Evolutionary conservation across 1,140 invertebrate species (phyloP), one percentile per base, ranked within the genome.

Genomic region (Drepana arcuata): DNA sequence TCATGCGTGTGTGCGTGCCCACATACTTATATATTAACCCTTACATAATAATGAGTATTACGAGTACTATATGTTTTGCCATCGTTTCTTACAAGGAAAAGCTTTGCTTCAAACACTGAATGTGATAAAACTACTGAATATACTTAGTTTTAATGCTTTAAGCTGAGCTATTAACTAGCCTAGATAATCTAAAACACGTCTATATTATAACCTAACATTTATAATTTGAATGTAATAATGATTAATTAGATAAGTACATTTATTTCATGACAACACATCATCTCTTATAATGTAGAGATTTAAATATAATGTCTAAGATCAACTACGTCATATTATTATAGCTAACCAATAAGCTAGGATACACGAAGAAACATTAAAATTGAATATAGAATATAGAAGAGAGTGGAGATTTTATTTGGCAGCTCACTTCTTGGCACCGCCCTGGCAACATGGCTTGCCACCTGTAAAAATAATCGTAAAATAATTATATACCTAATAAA

Each of bases 41-140:
- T n/a, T n/a, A n/a, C n/a, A n/a, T n/a, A 48, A 29, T 74, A 73
- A 68, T 79, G 71, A 79, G 71, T 79, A 79, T 79, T 79, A 60
- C 34, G 53, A 63, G 74, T 79, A 79, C 73, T 65, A 70, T 29
- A 39, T 35, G 54, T 41, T 45, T 30, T 15, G 12, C 30, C 26
- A 32, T 28, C 40, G 45, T 58, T 53, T 40, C 40, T 34, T 14
- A 48, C 9, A 48, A 13, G 39, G 12, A 41, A 46, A 53, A 48
- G 36, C 41, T 56, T 45, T 48, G 31, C 49, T 48, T 40, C 36
- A 48, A 63, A 74, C 68, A 71, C 58, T 73, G 66, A 67, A 74
- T 68, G 62, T 62, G 57, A 74, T 58, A 71, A 67, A 67, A 57
- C 41, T 54, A 21, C 14, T 26, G 16, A 37, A 24, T 27, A 36